A percentile compares a stretch with the other conserved stretches of the same genome.
phyloP scores from a whole-genome alignment of 1,140 invertebrate species.

The Cyclargus thomasi region DNA sequence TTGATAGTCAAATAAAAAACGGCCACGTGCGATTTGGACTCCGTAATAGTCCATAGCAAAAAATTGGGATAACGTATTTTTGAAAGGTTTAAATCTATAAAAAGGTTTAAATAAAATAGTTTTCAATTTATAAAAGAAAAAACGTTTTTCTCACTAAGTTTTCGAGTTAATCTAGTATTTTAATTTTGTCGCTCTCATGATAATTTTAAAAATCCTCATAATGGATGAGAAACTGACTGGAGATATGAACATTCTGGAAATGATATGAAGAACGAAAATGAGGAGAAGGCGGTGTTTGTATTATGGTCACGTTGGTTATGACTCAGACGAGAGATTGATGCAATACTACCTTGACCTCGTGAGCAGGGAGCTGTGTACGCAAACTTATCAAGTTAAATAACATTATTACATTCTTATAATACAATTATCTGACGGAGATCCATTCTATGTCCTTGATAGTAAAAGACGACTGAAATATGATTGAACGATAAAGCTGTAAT shows the following conservation, averaged over 20 bases:
- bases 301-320: slow-evolving; percentile 11
- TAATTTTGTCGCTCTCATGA: too few relatives aligned
- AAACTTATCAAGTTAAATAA: slow-evolving; percentile 7
- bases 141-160: too few relatives aligned
- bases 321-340: slow-evolving; percentile 11
- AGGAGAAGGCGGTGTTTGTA: not conserved
- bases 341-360: slow-evolving; percentile 12
- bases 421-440: not conserved
- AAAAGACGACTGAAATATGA: not conserved
- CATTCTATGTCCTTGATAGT: not conserved
- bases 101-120: too few relatives aligned
- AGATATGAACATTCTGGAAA: not conserved
- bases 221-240: too few relatives aligned
- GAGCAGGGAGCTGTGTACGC: slow-evolving; percentile 6
- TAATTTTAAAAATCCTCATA: too few relatives aligned
- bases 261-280: not conserved
- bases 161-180: too few relatives aligned
- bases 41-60: too few relatives aligned
- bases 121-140: too few relatives aligned
- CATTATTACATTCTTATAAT: slow-evolving; percentile 1
- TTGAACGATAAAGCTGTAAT: not conserved
- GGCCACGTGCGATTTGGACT: too few relatives aligned
- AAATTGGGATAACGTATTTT: too few relatives aligned
- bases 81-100: too few relatives aligned
- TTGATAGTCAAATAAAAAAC: too few relatives aligned